Evolutionary conservation across 2,888 invertebrate species (phyloP).

Genomic region (Athrips mouffetella): DNA sequence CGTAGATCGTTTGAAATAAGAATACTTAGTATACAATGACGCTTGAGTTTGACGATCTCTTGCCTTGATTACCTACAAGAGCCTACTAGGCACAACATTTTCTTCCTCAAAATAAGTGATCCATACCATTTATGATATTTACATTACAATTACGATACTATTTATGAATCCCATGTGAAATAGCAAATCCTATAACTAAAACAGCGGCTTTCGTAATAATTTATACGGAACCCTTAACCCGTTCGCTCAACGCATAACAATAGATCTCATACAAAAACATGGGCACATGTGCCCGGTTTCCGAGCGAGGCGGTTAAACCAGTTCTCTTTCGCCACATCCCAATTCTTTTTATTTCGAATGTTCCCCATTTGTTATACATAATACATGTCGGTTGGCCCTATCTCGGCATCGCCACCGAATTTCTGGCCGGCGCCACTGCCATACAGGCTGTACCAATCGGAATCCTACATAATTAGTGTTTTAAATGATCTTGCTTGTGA

Average conservation of each 20-base stretch:
- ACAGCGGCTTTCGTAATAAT: not conserved
- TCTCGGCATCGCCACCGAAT: conserved; percentile 71
- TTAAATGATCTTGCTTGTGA: conserved; percentile 20
- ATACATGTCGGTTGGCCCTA: conserved; percentile 71
- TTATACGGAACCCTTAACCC: conserved; percentile 5
- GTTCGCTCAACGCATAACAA: too few species aligned
- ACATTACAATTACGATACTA: too few species aligned
- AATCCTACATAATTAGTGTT: conserved; percentile 20
- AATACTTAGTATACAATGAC: too few species aligned
- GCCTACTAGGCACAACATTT: too few species aligned
- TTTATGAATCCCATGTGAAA: too few species aligned
- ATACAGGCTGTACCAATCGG: conserved; percentile 49
- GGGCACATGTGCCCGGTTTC: too few species aligned
- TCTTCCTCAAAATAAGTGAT: too few species aligned
- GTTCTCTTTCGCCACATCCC: not conserved
- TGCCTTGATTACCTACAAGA: too few species aligned
- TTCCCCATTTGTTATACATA: conserved; percentile 78
- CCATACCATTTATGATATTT: too few species aligned
- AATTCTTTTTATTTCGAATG: conserved; percentile 73
- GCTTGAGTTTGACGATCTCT: too few species aligned
- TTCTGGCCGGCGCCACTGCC: conserved; percentile 70
- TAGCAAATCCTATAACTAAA: not conserved
- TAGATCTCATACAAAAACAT: too few species aligned
- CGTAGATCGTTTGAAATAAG: too few species aligned
- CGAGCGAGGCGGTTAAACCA: not conserved